These are phyloP conservation scores for Stichopus horrens DNA, from an alignment of 53 echinoderm and acorn worm genomes.

Conservation along the genomic window DNA sequence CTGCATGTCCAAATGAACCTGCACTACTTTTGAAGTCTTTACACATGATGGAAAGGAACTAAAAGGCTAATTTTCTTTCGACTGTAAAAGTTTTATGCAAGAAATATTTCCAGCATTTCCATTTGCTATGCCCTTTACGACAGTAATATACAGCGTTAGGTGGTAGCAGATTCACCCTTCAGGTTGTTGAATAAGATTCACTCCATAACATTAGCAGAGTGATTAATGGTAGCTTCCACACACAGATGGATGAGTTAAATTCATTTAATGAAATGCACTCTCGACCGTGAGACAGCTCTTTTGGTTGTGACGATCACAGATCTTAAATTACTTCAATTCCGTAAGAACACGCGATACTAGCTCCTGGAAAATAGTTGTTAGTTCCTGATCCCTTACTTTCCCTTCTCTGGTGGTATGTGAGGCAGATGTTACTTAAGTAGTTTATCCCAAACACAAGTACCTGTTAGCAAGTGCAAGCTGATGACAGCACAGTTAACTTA, in stretches of 20 bases:
- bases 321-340: background rate
- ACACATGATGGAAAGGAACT: too few relatives aligned
- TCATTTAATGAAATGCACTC: background rate
- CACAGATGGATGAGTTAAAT: background rate
- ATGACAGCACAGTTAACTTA: constrained; percentile 6
- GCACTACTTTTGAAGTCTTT: too few relatives aligned
- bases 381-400: too few relatives aligned
- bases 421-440: constrained; percentile 5
- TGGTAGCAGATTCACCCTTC: background rate
- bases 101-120: too few relatives aligned
- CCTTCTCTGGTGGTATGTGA: background rate
- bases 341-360: background rate
- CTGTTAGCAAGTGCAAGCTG: constrained; percentile 4
- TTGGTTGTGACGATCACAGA: background rate
- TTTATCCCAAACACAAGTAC: background rate
- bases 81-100: background rate
- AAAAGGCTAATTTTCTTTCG: background rate
- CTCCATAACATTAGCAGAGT: background rate
- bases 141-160: background rate
- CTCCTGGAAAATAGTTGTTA: background rate
- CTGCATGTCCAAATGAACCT: too few relatives aligned
- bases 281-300: background rate
- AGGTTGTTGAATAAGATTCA: background rate
- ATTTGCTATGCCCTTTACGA: background rate
- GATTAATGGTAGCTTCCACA: background rate